Evolutionary conservation across 2,113 vertebrate genomes (phyloP), one percentile per base, ranked within the genome.

Genomic region (Acrocephalus arundinaceus): DNA sequence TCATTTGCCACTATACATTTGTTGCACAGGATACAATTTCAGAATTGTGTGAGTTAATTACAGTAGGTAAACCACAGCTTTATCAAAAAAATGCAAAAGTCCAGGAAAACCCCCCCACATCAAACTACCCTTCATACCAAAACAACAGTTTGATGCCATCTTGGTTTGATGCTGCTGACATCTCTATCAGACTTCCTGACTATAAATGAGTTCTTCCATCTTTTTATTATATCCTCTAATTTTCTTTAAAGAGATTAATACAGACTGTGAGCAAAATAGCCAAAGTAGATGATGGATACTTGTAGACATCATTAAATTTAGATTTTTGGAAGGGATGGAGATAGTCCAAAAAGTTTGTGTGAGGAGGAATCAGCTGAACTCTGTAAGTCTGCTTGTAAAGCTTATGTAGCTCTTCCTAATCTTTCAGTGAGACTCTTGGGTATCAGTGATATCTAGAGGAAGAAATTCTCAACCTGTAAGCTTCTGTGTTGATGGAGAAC

Each of bases 191-290:
- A 48, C 66, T 71, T 85, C 58, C 51, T 74, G 43, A 51, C 61
- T 85, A 27, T 54, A 85, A 37, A 33, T 15, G 5, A 90, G 81
- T 89, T 80, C 67, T 87, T 94, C 59, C 35, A 45, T 20, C 2
- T 93, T 89, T 96, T 95, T 94, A 79, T 92, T 91, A 57, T 35
- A 16, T 27, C 22, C 9, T 92, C 35, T 77, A 35, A 68, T 73
- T 63, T 90, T 94, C 58, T 93, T 79, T 16, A 27, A 93, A 87
- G 67, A 88, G 8, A 67, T 54, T 78, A 59, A 65, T 87, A 18
- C 10, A 75, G 72, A 41, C 46, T 4, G 6, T 88, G 27, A 71
- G 49, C 49, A 70, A 93, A 94, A 65, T 57, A 57, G 41, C 67
- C 70, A 58, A 27, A 71, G 54, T 33, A 94, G 72, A 67, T 88